Conservation (phyloP, 2,888 invertebrate species). For the Ichneumoninae sp. region DNA sequence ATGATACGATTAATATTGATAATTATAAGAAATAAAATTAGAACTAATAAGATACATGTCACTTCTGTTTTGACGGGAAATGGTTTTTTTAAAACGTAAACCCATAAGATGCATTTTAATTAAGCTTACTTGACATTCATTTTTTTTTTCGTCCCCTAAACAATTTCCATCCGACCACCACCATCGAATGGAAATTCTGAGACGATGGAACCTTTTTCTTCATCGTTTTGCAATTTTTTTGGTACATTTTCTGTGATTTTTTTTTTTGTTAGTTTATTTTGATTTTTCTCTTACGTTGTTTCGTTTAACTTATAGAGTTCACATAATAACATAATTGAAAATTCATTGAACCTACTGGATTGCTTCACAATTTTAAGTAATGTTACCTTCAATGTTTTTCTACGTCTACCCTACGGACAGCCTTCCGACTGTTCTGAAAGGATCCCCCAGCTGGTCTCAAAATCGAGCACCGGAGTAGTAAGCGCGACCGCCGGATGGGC, state of each 20-base stretch:
- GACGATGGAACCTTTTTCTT: constrained; percentile 77
- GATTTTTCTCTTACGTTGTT: constrained; percentile 43
- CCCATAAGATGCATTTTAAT: constrained; percentile 52
- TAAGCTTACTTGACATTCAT: constrained; percentile 68
- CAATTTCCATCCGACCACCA: constrained; percentile 83
- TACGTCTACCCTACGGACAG: constrained; percentile 33
- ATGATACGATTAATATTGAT: constrained; percentile 67
- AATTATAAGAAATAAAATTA: constrained; percentile 76
- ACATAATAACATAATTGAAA: constrained; percentile 59
- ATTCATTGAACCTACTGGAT: constrained; percentile 56
- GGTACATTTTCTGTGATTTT: constrained; percentile 42
- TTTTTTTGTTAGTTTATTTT: constrained; percentile 64
- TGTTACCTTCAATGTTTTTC: constrained; percentile 58
- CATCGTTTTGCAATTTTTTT: constrained; percentile 74
- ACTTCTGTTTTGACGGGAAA: constrained; percentile 83
- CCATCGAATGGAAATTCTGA: constrained; percentile 81
- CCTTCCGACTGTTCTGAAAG: constrained; percentile 56
- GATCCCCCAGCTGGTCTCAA: not conserved
- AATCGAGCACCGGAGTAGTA: constrained; percentile 34
- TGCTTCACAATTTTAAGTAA: constrained; percentile 49
- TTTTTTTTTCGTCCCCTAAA: constrained; percentile 75
- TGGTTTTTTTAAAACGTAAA: constrained; percentile 57
- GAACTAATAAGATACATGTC: constrained; percentile 79
- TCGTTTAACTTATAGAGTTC: constrained; percentile 52
- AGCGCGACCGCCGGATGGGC: not conserved